Evolutionary conservation across 1,140 invertebrate species (phyloP), one percentile per base, ranked within the genome.

Genomic region (Callitettix versicolor): DNA sequence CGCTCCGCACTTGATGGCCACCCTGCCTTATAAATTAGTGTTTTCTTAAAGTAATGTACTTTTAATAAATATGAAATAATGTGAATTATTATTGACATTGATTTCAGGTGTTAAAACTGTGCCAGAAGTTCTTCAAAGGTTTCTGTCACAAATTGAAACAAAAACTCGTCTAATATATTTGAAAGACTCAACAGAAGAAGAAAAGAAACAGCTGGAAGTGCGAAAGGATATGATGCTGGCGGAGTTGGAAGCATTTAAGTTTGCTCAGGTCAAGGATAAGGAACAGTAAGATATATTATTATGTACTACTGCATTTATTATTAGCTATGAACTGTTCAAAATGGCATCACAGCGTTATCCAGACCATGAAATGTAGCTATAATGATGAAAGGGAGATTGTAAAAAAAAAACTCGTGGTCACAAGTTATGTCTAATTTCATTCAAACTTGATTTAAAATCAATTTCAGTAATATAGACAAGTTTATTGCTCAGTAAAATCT

Each of bases 241-340:
- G 0, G 80, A 88, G 67, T 72, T 89, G 21, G 86, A 89, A 61
- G 77, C 77, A 26, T 81, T 79, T 38, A 88, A 86, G 67, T 88
- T 86, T 67, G 81, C 84, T 0, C 84, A 87, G 61, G 80, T 81
- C 3, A 85, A 85, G 66, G 83, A 86, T 59, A 80, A 80, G 56
- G 84, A 88, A 74, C 78, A 83, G 86, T 88, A 69, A 75, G 78
- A 30, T 30, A 30, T 30, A 30, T 18, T 9, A 5, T 15, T 15
- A 26, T 52, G 14, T 34, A 36, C 6, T 69, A 21, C 21, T 9
- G 18, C 18, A 21, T n/a, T 3, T 20, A 21, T 36, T 9, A 17
- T 40, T 3, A 12, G 3, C 22, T 1, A 7, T n/a, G n/a, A n/a
- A n/a, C n/a, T n/a, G n/a, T n/a, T n/a, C n/a, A n/a, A n/a, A n/a